phyloP scores from a whole-genome alignment of 2,113 vertebrate species.

The Rousettus leschenaultii region DNA sequence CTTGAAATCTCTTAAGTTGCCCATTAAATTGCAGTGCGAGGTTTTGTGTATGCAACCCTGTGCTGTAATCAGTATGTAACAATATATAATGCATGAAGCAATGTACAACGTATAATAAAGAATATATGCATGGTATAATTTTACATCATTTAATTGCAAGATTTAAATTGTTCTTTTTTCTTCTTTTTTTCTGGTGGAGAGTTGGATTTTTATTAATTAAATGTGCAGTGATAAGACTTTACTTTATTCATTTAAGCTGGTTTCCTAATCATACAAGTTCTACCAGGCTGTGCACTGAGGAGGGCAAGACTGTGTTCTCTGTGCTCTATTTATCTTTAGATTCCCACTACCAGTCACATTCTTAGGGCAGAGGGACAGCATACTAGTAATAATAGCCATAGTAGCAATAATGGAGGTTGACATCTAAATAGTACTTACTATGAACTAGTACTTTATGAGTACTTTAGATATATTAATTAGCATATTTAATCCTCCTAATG shows the following conservation, averaged over 20 bases:
- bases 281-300: neutral
- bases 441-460: neutral
- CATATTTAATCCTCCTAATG: neutral
- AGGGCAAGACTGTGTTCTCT: neutral
- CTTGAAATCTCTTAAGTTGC: constrained; percentile 39
- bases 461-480: neutral
- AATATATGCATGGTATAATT: constrained; percentile 40
- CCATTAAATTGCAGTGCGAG: neutral
- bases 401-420: neutral
- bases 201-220: constrained; percentile 26
- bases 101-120: constrained; percentile 28
- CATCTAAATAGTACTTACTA: neutral
- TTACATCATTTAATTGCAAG: constrained; percentile 34
- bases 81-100: neutral
- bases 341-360: neutral
- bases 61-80: constrained; percentile 32
- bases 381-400: no score
- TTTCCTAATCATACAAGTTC: neutral
- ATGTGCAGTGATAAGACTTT: constrained; percentile 3
- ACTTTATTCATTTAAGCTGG: neutral
- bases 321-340: neutral
- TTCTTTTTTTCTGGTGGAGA: neutral
- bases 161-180: constrained; percentile 41
- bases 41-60: neutral
- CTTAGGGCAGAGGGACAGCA: neutral